phyloP scores from a whole-genome alignment of 2,797 vertebrate genomes.

The Crocidura indochinensis region DNA sequence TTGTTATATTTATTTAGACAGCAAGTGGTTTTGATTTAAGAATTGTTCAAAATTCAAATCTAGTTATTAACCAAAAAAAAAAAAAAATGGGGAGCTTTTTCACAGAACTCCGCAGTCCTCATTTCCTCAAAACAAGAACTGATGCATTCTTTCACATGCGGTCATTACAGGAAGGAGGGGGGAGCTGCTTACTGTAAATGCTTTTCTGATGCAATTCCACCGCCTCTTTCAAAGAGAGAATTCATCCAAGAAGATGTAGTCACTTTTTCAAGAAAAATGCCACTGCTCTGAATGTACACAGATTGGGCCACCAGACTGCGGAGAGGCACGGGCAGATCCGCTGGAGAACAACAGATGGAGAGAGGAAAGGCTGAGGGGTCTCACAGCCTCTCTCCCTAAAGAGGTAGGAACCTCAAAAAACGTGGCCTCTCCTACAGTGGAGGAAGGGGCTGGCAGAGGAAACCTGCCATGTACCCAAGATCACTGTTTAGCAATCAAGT shows the following conservation, averaged over 20 bases:
- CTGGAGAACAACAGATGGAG: constrained; percentile 16
- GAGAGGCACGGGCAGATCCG: constrained; percentile 48
- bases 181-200: constrained; percentile 85
- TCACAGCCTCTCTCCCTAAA: background rate
- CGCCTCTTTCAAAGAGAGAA: constrained; percentile 86
- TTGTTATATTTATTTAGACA: constrained; percentile 37
- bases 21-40: constrained; percentile 31
- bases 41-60: constrained; percentile 62
- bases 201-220: constrained; percentile 86
- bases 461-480: background rate
- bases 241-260: constrained; percentile 89
- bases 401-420: background rate
- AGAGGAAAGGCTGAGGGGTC: constrained; percentile 5
- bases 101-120: constrained; percentile 73
- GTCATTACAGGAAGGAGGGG: constrained; percentile 84
- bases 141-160: constrained; percentile 85
- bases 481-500: constrained; percentile 15
- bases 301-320: background rate
- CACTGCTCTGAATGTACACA: constrained; percentile 81
- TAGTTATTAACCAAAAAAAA: constrained; percentile 68
- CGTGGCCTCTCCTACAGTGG: too few relatives aligned
- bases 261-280: constrained; percentile 87
- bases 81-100: constrained; percentile 57
- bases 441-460: background rate
- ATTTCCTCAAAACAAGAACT: constrained; percentile 86